Base-by-base conservation (phyloP, 2,888 invertebrate genomes). In the Deilephila porcellus region DNA sequence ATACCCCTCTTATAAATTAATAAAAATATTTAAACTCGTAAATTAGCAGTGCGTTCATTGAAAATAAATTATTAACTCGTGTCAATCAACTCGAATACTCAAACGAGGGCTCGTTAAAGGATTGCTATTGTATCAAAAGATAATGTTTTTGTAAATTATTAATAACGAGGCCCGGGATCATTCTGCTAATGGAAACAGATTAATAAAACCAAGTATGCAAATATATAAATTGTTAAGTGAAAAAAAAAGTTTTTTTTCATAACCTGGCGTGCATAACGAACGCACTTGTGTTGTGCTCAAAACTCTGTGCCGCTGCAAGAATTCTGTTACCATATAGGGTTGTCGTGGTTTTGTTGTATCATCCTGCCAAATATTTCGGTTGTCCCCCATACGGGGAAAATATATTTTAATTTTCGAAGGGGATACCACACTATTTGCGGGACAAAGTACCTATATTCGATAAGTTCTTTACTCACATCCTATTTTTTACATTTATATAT, bases 221-320 rank as follows among this genome's bases (percentile, higher is more conserved):
- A 85, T 84, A 82, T 81, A 75, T 75, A 45, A 37, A 14, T 67
- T 78, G 77, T 78, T 78, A 76, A 80, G 78, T 81, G 73, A 75
- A 76, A 73, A 74, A 52, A 82, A 83, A 81, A 84, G 79, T 78
- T 79, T n/a, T 82, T 81, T 82, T 83, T 82, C 79, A 81, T 78
- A 80, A 80, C 77, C 82, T 83, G 77, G 83, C 84, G 85, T 88
- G 85, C 83, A 86, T 89, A 89, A 90, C 88, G 87, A 90, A 89
- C 85, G 85, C 85, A 86, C 88, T 89, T 82, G 83, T 86, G 82
- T 76, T 79, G 85, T 81, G 77, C 85, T 87, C 79, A 83, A 86
- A 86, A 84, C 84, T 83, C 81, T 76, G 76, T 81, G 82, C 79
- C 80, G 79, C 80, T 76, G 81, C 80, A 80, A 82, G 80, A 80